Percentiles rank a stretch among this genome's conserved stretches.
Evolutionary conservation across 2,113 vertebrate genomes (phyloP).

Genomic region (Eupsittula cactorum): DNA sequence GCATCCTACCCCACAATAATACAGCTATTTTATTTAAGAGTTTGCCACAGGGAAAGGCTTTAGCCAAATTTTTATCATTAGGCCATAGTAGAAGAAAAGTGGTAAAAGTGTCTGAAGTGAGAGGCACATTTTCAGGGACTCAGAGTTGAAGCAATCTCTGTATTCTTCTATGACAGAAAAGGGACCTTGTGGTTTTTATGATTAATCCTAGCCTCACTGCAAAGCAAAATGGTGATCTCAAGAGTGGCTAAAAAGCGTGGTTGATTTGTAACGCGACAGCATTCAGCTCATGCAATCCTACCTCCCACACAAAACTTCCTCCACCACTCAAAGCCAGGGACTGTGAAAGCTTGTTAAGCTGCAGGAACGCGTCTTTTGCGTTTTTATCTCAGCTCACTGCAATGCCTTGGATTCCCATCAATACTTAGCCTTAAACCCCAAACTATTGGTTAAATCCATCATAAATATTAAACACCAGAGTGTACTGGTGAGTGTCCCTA

Average conservation of each 20-base stretch:
- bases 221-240: not conserved
- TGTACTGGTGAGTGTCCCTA: slow-evolving; percentile 32
- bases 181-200: not conserved
- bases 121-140: not conserved
- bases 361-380: not conserved
- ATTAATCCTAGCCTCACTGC: not conserved
- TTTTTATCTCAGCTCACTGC: not conserved
- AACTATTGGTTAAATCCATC: not conserved
- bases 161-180: not conserved
- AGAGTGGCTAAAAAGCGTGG: not conserved
- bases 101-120: not conserved
- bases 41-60: not conserved
- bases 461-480: slow-evolving; percentile 33
- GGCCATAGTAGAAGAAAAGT: not conserved
- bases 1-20: not conserved
- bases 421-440: not conserved
- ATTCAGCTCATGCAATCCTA: not conserved
- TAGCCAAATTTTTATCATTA: not conserved
- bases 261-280: not conserved
- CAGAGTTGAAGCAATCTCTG: not conserved
- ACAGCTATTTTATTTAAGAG: not conserved
- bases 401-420: not conserved
- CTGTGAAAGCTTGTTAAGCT: not conserved
- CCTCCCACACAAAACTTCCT: not conserved
- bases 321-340: not conserved